Percentiles rank a stretch among this genome's conserved stretches.
Conservation (phyloP, 37 sponge, comb jelly and placozoan genomes). For the Chondrilla cf. caribensis region DNA sequence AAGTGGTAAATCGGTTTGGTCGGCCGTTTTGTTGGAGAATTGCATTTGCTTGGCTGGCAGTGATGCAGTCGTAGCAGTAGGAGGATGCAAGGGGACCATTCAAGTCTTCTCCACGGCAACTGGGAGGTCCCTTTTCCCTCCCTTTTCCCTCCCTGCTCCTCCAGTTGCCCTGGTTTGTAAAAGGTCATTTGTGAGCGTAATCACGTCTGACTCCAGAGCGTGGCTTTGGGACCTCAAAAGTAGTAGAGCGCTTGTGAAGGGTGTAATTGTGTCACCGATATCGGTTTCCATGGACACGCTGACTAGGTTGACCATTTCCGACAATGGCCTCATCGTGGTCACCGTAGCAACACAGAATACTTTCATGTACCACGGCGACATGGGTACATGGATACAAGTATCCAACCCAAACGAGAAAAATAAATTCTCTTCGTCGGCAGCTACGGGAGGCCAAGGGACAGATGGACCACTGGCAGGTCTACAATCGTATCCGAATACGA, state of each 20-base stretch:
- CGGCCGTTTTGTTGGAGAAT: constrained; percentile 8
- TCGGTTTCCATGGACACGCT: not conserved
- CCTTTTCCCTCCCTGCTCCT: constrained; percentile 22
- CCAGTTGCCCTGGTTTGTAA: constrained; percentile 21
- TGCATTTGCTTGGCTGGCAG: constrained; percentile 42
- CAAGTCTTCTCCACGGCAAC: constrained; percentile 39
- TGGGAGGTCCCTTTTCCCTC: constrained; percentile 39
- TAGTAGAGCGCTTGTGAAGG: constrained; percentile 2
- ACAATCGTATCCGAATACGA: not conserved
- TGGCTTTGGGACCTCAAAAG: constrained; percentile 46
- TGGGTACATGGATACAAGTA: constrained; percentile 54
- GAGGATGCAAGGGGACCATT: constrained; percentile 41
- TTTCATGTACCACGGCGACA: constrained; percentile 34
- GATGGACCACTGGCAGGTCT: constrained; percentile 20
- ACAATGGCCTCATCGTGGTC: constrained; percentile 45
- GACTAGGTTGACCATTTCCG: constrained; percentile 17
- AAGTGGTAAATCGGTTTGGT: constrained; percentile 34
- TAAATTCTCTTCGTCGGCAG: constrained; percentile 7
- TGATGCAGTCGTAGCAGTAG: constrained; percentile 33
- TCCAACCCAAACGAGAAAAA: constrained; percentile 19
- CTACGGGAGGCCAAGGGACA: not conserved
- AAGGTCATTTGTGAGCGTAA: constrained; percentile 18
- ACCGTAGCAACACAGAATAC: not conserved
- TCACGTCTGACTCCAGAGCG: constrained; percentile 17
- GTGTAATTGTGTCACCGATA: constrained; percentile 29